Evolutionary conservation across 1,140 invertebrate genomes (phyloP), one percentile per base, ranked within the genome.

Genomic region (Brachionus paranguensis): DNA sequence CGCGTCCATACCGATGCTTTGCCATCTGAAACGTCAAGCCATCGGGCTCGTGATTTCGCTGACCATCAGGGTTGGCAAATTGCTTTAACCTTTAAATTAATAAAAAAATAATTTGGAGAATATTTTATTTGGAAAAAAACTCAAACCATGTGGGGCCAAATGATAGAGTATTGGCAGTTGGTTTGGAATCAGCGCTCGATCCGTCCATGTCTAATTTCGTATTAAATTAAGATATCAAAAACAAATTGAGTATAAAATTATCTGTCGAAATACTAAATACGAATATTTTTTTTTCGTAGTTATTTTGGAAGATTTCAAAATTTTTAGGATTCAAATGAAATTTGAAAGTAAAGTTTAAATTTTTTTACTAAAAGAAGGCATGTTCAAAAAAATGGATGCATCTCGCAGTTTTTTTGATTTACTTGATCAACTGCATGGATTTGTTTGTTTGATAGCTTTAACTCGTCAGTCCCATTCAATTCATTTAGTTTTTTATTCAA

Each of bases 1-100:
- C 94, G 85, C 94, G 90, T 37, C 94, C 94, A 86, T 95, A 95
- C 84, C 93, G 90, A 91, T 93, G 91, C 85, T 94, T 93, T 85
- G 93, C 93, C 78, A 93, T 89, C 87, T 94, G 70, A 33, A 72
- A 72, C 7, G 70, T 47, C 37, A 72, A 47, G 20, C 53, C 53
- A 60, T 60, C 53, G 10, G 53, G 53, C 17, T 60, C 53, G n/a
- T 8, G n/a, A 10, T 24, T 60, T 60, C 53, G 17, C 3, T 60
- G 53, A 20, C 53, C 53, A 24, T 60, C 53, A 27, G 53, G 53
- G 53, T 60, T 60, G 20, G 53, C 17, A 60, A 60, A 60, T 60
- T 60, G 53, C 7, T 60, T 60, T 20, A 60, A 24, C 53, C 53
- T 60, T 60, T 60, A 24, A 60, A 60, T 8, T 20, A 24, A 55